Conservation (phyloP, 2,888 invertebrate genomes). For the Pseudanteris insignis region DNA sequence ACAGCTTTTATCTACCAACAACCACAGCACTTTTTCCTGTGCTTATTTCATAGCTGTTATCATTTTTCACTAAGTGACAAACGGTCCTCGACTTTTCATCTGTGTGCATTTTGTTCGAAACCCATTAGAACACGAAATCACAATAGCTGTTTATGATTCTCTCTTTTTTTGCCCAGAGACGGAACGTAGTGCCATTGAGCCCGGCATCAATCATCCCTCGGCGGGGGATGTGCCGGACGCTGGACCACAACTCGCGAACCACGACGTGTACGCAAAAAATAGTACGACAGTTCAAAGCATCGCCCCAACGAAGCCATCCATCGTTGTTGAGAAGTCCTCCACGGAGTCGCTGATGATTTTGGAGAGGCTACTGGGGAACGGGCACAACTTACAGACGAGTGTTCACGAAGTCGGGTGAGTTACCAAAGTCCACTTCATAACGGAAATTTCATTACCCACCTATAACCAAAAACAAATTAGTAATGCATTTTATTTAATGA, state of each 20-base stretch:
- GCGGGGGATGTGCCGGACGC: constrained; percentile 13
- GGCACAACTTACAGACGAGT: constrained; percentile 1
- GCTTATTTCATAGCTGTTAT: too few relatives aligned
- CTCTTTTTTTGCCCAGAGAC: constrained; percentile 46
- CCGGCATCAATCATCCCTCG: constrained; percentile 49
- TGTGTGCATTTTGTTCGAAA: constrained; percentile 12
- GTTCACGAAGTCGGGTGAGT: constrained; percentile 15
- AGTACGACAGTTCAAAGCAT: constrained; percentile 14
- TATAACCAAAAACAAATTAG: too few relatives aligned
- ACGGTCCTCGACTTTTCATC: constrained; percentile 33
- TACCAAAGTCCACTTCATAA: not conserved
- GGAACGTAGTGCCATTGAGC: constrained; percentile 48
- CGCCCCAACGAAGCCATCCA: constrained; percentile 23
- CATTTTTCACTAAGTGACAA: constrained; percentile 18
- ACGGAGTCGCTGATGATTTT: constrained; percentile 25
- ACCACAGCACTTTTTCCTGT: too few relatives aligned
- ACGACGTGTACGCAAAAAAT: constrained; percentile 27
- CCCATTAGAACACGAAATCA: constrained; percentile 20
- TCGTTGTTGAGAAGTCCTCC: constrained; percentile 27
- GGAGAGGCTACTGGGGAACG: constrained; percentile 17
- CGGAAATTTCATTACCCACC: too few relatives aligned
- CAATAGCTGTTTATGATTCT: constrained; percentile 45
- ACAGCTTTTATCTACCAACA: too few relatives aligned
- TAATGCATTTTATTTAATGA: not conserved
- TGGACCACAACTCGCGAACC: constrained; percentile 16